Evolutionary conservation across 2,888 invertebrate genomes (phyloP).

Genomic region (Phengaris arion): DNA sequence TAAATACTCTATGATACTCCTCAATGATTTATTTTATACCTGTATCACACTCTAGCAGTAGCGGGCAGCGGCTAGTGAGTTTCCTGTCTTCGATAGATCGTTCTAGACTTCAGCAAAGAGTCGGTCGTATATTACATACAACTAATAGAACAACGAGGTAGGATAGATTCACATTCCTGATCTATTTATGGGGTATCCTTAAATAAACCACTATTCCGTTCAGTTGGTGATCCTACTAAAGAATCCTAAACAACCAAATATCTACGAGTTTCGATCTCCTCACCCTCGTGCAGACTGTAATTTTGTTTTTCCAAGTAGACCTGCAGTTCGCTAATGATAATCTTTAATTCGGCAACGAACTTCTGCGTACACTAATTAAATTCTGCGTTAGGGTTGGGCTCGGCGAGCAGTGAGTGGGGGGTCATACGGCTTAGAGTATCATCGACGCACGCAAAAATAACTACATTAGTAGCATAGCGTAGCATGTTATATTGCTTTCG

Average conservation of each 20-base stretch:
- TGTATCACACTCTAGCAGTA: no score
- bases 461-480: background rate
- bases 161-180: conserved; percentile 2
- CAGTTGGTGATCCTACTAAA: background rate
- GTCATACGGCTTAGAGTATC: background rate
- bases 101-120: background rate
- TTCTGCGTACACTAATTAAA: conserved; percentile 9
- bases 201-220: conserved; percentile 18
- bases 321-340: conserved; percentile 5
- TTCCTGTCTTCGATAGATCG: no score
- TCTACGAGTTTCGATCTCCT: background rate
- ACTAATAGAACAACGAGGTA: background rate
- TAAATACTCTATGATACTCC: background rate
- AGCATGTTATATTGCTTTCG: background rate
- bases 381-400: background rate
- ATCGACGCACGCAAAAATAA: conserved; percentile 16
- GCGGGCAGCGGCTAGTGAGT: no score
- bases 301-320: conserved; percentile 2
- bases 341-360: conserved; percentile 7
- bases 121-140: background rate
- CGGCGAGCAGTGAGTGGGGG: background rate
- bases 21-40: background rate
- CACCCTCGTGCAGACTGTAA: background rate
- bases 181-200: background rate
- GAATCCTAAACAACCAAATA: conserved; percentile 1